phyloP scores from a whole-genome alignment of 1,140 invertebrate species.

The Dendrolimus punctatus region DNA sequence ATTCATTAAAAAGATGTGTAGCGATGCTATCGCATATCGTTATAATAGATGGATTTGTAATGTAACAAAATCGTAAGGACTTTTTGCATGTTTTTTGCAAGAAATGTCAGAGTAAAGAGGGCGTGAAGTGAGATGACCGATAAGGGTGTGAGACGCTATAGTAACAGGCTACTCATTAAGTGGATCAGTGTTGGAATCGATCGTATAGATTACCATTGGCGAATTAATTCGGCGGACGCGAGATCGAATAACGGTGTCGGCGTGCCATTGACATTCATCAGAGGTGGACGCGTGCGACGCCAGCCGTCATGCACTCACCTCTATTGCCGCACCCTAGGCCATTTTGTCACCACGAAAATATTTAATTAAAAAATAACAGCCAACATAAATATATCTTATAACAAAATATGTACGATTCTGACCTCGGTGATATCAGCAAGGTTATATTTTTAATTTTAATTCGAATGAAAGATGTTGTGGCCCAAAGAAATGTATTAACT shows the following conservation, averaged over 20 bases:
- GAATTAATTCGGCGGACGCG: constrained; percentile 65
- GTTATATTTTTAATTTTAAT: no score
- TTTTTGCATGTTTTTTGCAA: no score
- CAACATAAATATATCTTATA: no score
- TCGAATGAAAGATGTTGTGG: no score
- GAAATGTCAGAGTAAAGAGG: constrained; percentile 13
- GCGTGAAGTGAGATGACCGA: constrained; percentile 35
- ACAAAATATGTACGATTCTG: no score
- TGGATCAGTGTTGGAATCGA: constrained; percentile 50
- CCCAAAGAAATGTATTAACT: no score
- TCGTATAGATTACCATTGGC: constrained; percentile 57
- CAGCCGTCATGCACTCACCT: constrained; percentile 9
- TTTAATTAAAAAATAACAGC: no score
- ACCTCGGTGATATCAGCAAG: no score
- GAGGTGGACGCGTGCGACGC: constrained; percentile 31
- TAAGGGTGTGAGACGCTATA: constrained; percentile 46
- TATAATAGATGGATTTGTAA: constrained; percentile 10
- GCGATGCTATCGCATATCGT: no score
- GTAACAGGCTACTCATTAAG: constrained; percentile 56
- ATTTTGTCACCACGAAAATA: background rate
- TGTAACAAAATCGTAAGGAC: background rate
- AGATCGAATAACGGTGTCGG: constrained; percentile 64
- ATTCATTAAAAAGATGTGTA: no score
- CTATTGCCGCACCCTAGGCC: constrained; percentile 2
- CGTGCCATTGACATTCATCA: constrained; percentile 69